Evolutionary conservation across 1,140 invertebrate genomes (phyloP).

Genomic region (Penaeus indicus): DNA sequence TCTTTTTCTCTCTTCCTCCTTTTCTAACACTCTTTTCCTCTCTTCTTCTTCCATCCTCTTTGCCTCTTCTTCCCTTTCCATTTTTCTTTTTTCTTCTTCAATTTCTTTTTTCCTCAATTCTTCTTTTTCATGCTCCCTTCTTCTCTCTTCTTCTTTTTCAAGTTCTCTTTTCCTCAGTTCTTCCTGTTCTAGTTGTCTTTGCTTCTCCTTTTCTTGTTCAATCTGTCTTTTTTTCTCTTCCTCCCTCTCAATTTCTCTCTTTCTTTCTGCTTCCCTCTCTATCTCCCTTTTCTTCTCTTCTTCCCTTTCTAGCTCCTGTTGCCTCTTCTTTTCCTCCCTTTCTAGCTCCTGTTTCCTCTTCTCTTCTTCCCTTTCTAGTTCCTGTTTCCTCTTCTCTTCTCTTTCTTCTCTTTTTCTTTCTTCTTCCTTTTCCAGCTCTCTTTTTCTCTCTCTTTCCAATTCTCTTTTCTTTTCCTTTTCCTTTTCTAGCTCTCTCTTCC

Average conservation of each 20-base stretch:
- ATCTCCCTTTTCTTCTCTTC: too few relatives aligned
- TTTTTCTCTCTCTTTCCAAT: too few relatives aligned
- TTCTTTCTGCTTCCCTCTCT: neutral
- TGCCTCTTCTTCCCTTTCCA: neutral
- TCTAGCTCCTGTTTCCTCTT: neutral
- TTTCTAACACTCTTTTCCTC: neutral
- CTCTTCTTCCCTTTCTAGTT: neutral
- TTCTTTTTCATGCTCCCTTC: neutral
- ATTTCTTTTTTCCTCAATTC: neutral
- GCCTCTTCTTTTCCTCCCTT: neutral
- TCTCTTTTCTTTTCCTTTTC: neutral
- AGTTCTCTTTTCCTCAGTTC: neutral
- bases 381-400: neutral
- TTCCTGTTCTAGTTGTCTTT: neutral
- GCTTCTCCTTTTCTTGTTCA: neutral
- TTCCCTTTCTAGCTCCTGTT: neutral
- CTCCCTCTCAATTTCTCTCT: neutral
- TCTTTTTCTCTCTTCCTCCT: neutral
- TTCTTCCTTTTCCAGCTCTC: neutral
- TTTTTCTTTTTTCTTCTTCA: slow-evolving; percentile 8
- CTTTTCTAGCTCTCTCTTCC: neutral
- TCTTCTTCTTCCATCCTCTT: neutral
- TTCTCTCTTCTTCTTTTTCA: neutral
- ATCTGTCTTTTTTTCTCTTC: neutral
- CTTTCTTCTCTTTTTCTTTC: neutral